Conservation (phyloP, 2,797 vertebrate genomes). For the Myotis daubentonii region DNA sequence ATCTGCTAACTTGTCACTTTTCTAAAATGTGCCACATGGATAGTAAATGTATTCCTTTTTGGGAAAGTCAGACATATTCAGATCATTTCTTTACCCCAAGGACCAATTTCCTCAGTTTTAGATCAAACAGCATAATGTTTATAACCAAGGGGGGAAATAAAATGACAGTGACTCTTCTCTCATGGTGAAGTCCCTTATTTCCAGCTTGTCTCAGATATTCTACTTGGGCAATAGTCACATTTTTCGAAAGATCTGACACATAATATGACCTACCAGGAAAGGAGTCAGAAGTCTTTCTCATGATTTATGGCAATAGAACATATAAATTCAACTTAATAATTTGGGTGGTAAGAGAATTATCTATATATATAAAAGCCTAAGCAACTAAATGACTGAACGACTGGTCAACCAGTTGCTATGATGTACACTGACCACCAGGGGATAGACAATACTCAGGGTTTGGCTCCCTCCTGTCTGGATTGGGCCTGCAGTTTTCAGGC, state of each 20-base stretch:
- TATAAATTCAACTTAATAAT: conserved; percentile 49
- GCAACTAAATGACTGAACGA: too few relatives aligned
- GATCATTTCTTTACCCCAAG: neutral
- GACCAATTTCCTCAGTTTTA: neutral
- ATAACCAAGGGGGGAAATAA: neutral
- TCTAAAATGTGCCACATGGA: neutral
- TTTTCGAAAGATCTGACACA: neutral
- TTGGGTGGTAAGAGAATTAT: conserved; percentile 36
- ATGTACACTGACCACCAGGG: too few relatives aligned
- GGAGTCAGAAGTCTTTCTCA: neutral
- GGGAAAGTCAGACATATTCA: neutral
- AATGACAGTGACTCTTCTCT: neutral
- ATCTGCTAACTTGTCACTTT: neutral
- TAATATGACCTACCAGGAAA: neutral
- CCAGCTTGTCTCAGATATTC: neutral
- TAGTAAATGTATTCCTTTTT: neutral
- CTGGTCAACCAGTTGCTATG: too few relatives aligned
- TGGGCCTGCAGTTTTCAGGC: too few relatives aligned
- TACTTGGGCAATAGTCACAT: neutral
- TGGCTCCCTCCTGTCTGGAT: too few relatives aligned
- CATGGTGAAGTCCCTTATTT: neutral
- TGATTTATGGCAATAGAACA: neutral
- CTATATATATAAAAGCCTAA: too few relatives aligned
- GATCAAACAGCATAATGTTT: neutral
- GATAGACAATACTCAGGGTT: too few relatives aligned